Evolutionary conservation across 1,140 invertebrate species (phyloP).

Genomic region (Drosophila melanica): DNA sequence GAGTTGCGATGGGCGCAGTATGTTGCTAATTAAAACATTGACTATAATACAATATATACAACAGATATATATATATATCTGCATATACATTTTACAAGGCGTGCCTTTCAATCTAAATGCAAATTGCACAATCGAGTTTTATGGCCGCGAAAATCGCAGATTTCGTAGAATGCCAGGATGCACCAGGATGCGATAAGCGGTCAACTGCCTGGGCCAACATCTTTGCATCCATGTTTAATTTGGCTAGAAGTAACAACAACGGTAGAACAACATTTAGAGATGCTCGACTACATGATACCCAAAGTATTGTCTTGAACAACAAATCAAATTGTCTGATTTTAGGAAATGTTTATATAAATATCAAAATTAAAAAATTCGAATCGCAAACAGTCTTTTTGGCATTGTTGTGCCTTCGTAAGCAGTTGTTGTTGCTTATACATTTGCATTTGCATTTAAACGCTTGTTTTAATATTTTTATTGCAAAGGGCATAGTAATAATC

Average conservation of each 20-base stretch:
- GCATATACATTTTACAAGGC: background rate
- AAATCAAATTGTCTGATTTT: too few relatives aligned
- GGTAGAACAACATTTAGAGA: constrained; percentile 1
- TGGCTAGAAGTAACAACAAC: constrained; percentile 22
- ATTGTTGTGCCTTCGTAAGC: background rate
- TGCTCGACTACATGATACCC: background rate
- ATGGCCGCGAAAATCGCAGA: constrained; percentile 25
- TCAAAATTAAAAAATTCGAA: background rate
- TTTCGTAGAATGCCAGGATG: constrained; percentile 5
- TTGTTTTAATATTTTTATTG: constrained; percentile 10
- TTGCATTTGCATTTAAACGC: constrained; percentile 9
- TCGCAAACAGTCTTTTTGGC: background rate
- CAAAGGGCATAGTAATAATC: constrained; percentile 16
- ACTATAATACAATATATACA: constrained; percentile 2
- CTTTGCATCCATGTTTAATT: constrained; percentile 53
- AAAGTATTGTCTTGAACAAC: background rate
- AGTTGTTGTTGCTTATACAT: background rate
- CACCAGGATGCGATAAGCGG: constrained; percentile 36
- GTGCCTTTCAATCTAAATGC: constrained; percentile 68
- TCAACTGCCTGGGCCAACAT: constrained; percentile 27
- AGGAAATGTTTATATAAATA: background rate
- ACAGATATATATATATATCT: background rate
- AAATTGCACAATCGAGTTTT: constrained; percentile 63
- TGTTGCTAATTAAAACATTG: constrained; percentile 45
- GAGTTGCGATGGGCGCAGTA: constrained; percentile 13